Base-by-base conservation (phyloP, 1,140 invertebrate species). In the Diorhabda elongata region DNA sequence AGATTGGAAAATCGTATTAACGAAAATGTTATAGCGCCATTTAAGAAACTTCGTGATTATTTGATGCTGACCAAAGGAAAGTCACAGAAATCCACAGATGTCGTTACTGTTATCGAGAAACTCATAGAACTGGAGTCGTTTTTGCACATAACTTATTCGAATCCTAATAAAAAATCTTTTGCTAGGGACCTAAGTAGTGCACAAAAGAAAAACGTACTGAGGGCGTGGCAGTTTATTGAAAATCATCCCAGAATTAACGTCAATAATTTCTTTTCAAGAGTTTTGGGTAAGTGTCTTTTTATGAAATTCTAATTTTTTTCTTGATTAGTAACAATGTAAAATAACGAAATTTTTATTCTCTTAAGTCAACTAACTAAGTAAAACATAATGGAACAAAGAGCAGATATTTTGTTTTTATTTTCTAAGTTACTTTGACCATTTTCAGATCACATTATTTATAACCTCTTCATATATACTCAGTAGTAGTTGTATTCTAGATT, bases 231-330 rank as follows among this genome's bases (percentile, higher is more conserved):
- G 45, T 77, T 58, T 69, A 78, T 79, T 7, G 77, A 79, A 67
- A 72, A 63, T 7, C 75, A 78, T 67, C 78, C 78, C 2, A 78
- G 74, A 64, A 79, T 79, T 41, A 77, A 79, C 66, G 76, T 78
- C 26, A 74, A 76, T 59, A 71, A 75, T 66, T 78, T 79, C 61
- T 79, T 78, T 60, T 60, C 69, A 6, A 77, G 77, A 66, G 76
- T 69, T 3, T 66, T 77, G 42, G 76, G 77, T 9, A 52, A 8
- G 47, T 52, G n/a, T 52, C n/a, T 52, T 26, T 26, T 26, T 26
- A 26, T 26, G 26, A 26, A 26, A 26, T 26, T 26, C 26, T 26
- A 26, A 26, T 26, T 26, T 26, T 26, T 26, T 26, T 26, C 26
- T 26, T 26, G 26, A 26, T 26, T 26, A 26, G 26, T 26, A 26